phyloP scores from a whole-genome alignment of 1,140 invertebrate genomes.

The Lutraria rhynchaena region DNA sequence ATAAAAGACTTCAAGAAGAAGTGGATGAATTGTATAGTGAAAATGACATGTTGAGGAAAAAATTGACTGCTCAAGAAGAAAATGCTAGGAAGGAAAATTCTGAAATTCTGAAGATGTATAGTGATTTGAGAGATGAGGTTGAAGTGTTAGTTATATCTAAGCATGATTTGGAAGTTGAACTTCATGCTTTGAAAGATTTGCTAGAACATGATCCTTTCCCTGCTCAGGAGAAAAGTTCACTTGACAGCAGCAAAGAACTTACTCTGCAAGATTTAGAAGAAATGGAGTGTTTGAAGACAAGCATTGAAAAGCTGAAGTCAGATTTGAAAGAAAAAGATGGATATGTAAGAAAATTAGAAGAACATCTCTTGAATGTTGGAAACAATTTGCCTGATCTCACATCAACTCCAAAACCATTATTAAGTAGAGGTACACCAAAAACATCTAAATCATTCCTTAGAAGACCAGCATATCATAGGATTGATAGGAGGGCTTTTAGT shows the following conservation, averaged over 20 bases:
- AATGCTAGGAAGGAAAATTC: constrained; percentile 45
- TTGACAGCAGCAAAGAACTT: constrained; percentile 51
- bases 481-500: constrained; percentile 35
- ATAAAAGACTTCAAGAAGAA: constrained; percentile 43
- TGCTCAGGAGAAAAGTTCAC: constrained; percentile 11
- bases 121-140: constrained; percentile 45
- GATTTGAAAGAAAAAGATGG: constrained; percentile 66
- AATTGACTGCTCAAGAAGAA: constrained; percentile 43
- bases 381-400: constrained; percentile 23
- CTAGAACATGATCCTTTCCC: constrained; percentile 24
- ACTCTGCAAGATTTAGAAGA: constrained; percentile 59
- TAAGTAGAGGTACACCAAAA: constrained; percentile 40
- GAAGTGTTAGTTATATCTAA: constrained; percentile 37
- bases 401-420: constrained; percentile 27
- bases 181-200: constrained; percentile 42
- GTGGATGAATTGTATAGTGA: constrained; percentile 36
- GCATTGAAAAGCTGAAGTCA: constrained; percentile 52
- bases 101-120: constrained; percentile 55
- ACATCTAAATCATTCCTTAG: constrained; percentile 16
- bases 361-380: constrained; percentile 62
- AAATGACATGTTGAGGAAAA: constrained; percentile 37
- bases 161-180: constrained; percentile 37
- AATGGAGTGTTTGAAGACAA: constrained; percentile 49
- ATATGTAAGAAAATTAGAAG: constrained; percentile 66
- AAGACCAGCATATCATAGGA: background rate